These are phyloP conservation scores for Troides helena DNA, from an alignment of 2,888 invertebrate genomes.

Conservation along the genomic window DNA sequence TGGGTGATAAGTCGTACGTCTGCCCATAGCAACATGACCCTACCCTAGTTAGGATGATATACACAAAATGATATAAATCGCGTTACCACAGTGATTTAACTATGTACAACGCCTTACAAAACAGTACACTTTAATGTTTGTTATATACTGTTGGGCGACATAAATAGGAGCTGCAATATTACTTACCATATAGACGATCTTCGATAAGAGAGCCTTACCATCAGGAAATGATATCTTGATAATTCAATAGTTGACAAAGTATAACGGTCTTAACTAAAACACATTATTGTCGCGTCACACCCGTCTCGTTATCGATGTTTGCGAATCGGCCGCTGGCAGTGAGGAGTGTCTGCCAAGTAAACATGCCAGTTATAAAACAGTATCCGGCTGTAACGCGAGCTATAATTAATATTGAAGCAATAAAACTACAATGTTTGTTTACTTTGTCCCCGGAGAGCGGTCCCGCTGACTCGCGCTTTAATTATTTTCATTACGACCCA, in stretches of 20 bases:
- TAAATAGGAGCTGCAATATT: too few species aligned
- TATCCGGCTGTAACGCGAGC: constrained; percentile 44
- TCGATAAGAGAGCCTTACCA: too few species aligned
- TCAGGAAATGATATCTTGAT: background rate
- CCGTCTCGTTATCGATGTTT: constrained; percentile 19
- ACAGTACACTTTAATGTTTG: too few species aligned
- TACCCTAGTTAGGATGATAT: too few species aligned
- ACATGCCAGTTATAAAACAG: constrained; percentile 38
- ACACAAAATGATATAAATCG: too few species aligned
- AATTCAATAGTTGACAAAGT: background rate
- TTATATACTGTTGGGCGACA: too few species aligned
- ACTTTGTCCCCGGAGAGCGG: constrained; percentile 35
- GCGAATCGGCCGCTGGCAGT: constrained; percentile 37
- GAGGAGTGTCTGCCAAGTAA: constrained; percentile 44
- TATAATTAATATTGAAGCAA: constrained; percentile 39
- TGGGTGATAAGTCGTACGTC: too few species aligned
- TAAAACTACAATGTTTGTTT: constrained; percentile 44
- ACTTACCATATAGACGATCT: too few species aligned
- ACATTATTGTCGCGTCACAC: background rate
- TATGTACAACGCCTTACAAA: too few species aligned
- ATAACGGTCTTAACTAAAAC: background rate
- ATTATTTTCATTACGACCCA: constrained; percentile 40
- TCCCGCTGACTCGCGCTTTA: constrained; percentile 32
- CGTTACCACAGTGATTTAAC: too few species aligned
- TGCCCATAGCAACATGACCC: too few species aligned